Evolutionary conservation across 2,797 vertebrate species (phyloP).

Genomic region (Danio tinwini): DNA sequence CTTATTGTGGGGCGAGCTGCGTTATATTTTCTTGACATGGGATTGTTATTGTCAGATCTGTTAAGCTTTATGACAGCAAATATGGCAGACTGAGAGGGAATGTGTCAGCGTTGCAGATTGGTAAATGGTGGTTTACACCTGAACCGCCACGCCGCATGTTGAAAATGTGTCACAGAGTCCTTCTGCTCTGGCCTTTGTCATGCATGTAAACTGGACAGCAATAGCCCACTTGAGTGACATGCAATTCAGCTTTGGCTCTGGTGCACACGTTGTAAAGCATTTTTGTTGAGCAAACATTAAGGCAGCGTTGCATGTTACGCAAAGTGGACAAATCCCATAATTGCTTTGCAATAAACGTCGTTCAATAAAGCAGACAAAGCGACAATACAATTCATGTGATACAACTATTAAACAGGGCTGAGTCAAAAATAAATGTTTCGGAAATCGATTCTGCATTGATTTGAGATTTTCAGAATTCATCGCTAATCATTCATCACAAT

Average conservation of each 20-base stretch:
- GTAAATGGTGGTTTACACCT: constrained; percentile 31
- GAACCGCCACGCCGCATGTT: constrained; percentile 3
- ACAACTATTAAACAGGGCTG: too few relatives aligned
- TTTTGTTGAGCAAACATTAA: neutral
- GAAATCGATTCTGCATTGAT: too few relatives aligned
- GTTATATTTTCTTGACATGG: constrained; percentile 27
- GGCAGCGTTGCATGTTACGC: neutral
- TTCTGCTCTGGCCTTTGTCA: constrained; percentile 12
- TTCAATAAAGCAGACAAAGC: too few relatives aligned
- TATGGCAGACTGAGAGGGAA: neutral
- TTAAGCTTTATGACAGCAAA: constrained; percentile 21
- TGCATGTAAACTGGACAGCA: constrained; percentile 13
- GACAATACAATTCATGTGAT: too few relatives aligned
- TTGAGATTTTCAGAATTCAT: too few relatives aligned
- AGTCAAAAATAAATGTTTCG: too few relatives aligned
- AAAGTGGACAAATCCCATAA: neutral
- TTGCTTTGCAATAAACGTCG: too few relatives aligned
- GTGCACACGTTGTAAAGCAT: neutral
- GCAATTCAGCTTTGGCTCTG: neutral
- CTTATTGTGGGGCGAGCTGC: neutral
- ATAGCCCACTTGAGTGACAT: neutral
- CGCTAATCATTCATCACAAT: too few relatives aligned
- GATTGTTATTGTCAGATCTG: constrained; percentile 39
- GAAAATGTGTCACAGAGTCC: constrained; percentile 31
- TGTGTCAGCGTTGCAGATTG: constrained; percentile 35